Conservation (phyloP, 2,797 vertebrate species). For the Lutra lutra region DNA sequence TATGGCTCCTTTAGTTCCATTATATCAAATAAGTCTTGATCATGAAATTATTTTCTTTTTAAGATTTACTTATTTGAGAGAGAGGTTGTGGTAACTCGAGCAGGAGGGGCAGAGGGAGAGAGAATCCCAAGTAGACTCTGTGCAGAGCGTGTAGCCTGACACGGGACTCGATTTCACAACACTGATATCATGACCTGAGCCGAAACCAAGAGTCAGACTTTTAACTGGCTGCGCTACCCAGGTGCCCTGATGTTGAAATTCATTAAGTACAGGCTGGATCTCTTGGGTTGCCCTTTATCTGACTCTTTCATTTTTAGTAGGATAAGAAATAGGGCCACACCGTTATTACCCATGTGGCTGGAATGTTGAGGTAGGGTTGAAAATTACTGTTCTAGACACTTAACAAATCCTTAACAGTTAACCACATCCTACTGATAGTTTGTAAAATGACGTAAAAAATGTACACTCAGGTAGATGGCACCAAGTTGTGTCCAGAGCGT, state of each 20-base stretch:
- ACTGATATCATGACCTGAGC: neutral
- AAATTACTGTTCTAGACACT: neutral
- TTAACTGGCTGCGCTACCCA: neutral
- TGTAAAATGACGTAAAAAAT: neutral
- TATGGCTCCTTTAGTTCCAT: neutral
- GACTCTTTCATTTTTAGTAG: neutral
- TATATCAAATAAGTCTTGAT: constrained; percentile 6
- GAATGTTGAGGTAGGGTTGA: neutral
- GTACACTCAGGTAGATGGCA: neutral
- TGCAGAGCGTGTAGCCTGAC: neutral
- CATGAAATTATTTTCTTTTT: neutral
- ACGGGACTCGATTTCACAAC: neutral
- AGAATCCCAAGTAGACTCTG: neutral
- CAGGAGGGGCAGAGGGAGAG: neutral
- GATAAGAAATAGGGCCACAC: neutral
- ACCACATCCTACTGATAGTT: neutral
- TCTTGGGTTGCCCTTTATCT: neutral
- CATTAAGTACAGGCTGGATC: neutral
- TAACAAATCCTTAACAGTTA: neutral
- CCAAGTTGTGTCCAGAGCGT: neutral
- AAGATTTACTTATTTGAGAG: neutral
- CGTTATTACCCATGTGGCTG: neutral
- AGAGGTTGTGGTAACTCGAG: neutral
- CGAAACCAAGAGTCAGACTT: neutral
- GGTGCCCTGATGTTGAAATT: neutral